Evolutionary conservation across 2,797 vertebrate genomes (phyloP), one percentile per base, ranked within the genome.

Genomic region (Macropus fuliginosus): DNA sequence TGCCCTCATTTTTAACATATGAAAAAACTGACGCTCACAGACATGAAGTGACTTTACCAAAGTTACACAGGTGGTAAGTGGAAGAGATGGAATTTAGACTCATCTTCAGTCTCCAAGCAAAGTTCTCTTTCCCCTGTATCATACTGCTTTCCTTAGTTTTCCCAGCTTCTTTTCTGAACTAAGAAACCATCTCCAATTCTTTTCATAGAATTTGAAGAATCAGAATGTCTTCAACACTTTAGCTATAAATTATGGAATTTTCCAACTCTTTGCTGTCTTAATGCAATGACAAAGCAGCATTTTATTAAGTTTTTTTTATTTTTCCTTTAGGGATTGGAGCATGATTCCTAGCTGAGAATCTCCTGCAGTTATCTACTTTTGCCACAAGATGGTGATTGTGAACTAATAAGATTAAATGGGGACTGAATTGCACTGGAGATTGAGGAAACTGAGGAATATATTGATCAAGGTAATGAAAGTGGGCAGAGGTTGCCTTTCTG

Each of bases 341-440:
- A 0, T 54, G 55, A 54, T 40, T 56, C 56, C 56, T 0, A 0
- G 24, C 13, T 50, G 54, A 31, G 90, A 91, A 27, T 10, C 0
- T 90, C 57, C 91, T 97, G 96, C 66, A 95, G 55, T 96, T 94
- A 95, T 74, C 46, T 29, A 24, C 0, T 93, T 97, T 95, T 16
- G 90, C 95, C 98, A 96, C 97, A 97, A 98, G 98, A 96, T 98
- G 98, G 98, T 94, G 96, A 96, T 92, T 98, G 92, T 96, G 97
- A 97, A 97, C 97, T 91, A 96, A 95, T 46, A 59, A 98, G 95
- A 92, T 91, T 89, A 96, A 96, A 92, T 66, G 55, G 87, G 54
- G 1, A 57, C 94, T 95, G 92, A 66, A 95, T 24, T 94, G 81
- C 55, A 93, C 92, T 46, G 92, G 94, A 97, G 94, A 92, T 56